phyloP scores from a whole-genome alignment of 2,113 vertebrate species.

The Cephalopterus ornatus region DNA sequence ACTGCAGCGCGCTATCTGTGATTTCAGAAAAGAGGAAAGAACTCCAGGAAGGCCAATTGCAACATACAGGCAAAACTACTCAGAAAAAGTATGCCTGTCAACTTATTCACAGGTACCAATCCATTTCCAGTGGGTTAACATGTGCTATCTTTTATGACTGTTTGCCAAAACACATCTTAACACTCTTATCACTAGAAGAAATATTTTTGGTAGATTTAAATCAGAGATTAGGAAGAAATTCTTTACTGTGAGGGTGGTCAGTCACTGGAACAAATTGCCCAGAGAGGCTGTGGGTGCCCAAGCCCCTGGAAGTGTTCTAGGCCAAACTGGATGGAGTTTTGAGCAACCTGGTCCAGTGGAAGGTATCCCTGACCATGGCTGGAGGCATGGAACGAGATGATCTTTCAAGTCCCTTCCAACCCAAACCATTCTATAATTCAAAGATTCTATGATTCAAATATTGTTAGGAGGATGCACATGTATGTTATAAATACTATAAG shows the following conservation, averaged over 20 bases:
- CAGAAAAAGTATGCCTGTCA: neutral
- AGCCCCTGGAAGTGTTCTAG: neutral
- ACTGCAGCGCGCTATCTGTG: neutral
- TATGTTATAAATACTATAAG: neutral
- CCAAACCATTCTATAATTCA: neutral
- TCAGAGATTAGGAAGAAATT: neutral
- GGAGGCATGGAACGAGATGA: neutral
- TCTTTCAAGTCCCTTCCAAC: neutral
- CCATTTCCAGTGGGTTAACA: neutral
- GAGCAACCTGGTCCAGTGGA: neutral
- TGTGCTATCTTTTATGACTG: neutral
- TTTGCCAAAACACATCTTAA: neutral
- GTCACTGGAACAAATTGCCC: neutral
- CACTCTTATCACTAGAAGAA: neutral
- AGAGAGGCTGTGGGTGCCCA: neutral
- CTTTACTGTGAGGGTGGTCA: neutral
- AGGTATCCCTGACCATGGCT: neutral
- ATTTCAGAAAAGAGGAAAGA: neutral
- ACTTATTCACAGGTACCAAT: neutral
- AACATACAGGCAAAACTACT: neutral
- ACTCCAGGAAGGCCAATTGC: neutral
- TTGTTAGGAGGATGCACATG: neutral
- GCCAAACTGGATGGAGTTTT: neutral
- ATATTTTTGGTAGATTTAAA: neutral
- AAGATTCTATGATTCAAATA: neutral